These are phyloP conservation scores for Frieseomelitta varia DNA, from an alignment of 1,140 invertebrate species.

Conservation along the genomic window DNA sequence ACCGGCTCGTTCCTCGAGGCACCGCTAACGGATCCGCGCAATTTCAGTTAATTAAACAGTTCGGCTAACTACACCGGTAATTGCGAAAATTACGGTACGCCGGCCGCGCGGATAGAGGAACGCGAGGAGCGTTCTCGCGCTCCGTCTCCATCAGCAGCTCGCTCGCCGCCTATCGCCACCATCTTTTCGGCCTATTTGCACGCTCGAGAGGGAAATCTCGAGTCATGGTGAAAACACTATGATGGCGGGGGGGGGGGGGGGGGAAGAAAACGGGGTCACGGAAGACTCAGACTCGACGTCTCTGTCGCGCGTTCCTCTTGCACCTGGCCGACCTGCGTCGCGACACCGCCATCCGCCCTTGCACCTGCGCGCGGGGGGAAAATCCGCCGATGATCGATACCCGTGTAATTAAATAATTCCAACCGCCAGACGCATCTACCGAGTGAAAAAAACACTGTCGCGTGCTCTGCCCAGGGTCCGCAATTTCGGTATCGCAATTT, in stretches of 20 bases:
- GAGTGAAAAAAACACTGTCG: background rate
- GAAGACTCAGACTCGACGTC: no score
- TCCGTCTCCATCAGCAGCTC: no score
- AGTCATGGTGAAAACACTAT: constrained; percentile 63
- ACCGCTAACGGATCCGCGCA: constrained; percentile 1
- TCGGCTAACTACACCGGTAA: constrained; percentile 29
- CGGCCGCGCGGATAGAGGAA: background rate
- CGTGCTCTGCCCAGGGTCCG: background rate
- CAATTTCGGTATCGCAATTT: background rate
- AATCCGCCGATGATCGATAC: constrained; percentile 7
- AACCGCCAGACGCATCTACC: background rate
- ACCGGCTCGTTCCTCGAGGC: background rate
- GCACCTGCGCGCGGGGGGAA: constrained; percentile 24
- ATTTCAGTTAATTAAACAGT: constrained; percentile 20
- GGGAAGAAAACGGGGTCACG: constrained; percentile 45
- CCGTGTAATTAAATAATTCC: constrained; percentile 6
- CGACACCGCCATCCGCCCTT: background rate
- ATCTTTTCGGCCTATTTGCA: constrained; percentile 57
- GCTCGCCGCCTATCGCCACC: constrained; percentile 13
- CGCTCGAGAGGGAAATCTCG: constrained; percentile 63
- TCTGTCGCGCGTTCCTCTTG: background rate
- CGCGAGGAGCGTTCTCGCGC: background rate
- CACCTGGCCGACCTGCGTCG: constrained; percentile 36
- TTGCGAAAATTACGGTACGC: constrained; percentile 9
- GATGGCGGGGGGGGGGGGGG: background rate